These are phyloP conservation scores for Glaucidium brasilianum DNA, from an alignment of 2,113 vertebrate species.

Conservation along the genomic window DNA sequence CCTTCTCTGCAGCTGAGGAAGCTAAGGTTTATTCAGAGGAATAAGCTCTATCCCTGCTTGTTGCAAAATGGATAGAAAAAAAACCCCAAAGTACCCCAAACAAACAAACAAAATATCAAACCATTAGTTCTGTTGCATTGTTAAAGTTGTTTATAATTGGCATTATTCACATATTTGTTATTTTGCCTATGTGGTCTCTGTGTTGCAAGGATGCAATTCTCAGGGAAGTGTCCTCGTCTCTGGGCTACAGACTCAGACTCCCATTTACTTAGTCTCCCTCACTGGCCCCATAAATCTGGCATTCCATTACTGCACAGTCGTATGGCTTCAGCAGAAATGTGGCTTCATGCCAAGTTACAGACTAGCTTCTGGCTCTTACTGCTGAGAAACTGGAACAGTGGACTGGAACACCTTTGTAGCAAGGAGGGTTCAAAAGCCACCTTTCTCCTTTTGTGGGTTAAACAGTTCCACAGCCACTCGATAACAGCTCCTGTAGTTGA, in stretches of 20 bases:
- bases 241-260: background rate
- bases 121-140: background rate
- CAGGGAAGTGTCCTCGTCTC: background rate
- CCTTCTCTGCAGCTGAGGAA: background rate
- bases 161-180: background rate
- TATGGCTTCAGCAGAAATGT: background rate
- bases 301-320: constrained; percentile 1
- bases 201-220: background rate
- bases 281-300: constrained; percentile 50
- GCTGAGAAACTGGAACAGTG: background rate
- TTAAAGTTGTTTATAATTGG: background rate
- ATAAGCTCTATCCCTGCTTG: background rate
- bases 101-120: background rate
- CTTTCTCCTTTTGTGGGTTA: background rate
- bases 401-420: background rate
- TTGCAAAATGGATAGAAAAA: background rate
- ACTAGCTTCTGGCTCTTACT: background rate
- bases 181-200: background rate
- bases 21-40: background rate
- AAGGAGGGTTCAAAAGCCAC: background rate
- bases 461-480: background rate
- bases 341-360: background rate
- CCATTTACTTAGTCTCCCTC: constrained; percentile 18
- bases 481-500: background rate
- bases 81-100: background rate